A percentile compares a stretch with the other conserved stretches of the same genome.
These are phyloP conservation scores for Nesometra sesokonis DNA, from an alignment of 35 echinoderm and acorn worm species.

Conservation along the genomic window DNA sequence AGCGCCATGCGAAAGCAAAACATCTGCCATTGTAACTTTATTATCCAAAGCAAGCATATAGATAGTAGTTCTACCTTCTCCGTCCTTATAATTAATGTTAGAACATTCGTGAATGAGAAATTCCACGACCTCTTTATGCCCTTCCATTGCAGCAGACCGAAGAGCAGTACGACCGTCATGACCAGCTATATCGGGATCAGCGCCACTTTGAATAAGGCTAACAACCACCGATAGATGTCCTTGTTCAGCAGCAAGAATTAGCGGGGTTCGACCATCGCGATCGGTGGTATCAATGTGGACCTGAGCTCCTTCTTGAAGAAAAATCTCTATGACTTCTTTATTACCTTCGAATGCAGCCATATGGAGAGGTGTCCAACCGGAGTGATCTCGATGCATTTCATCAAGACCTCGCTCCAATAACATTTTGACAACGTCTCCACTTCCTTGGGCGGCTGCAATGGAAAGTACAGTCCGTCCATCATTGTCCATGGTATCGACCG, in stretches of 20 bases:
- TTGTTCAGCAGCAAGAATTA: slow-evolving; percentile 90
- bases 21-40: slow-evolving; percentile 65
- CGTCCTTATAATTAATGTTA: slow-evolving; percentile 89
- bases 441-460: slow-evolving; percentile 85
- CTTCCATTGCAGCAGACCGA: slow-evolving; percentile 71
- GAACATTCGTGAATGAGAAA: slow-evolving; percentile 58
- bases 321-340: slow-evolving; percentile 67
- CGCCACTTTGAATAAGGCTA: slow-evolving; percentile 49
- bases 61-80: slow-evolving; percentile 82
- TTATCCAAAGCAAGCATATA: slow-evolving; percentile 95
- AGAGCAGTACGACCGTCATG: slow-evolving; percentile 88
- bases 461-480: slow-evolving; percentile 94
- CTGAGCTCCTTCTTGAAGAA: slow-evolving; percentile 64
- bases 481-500: slow-evolving; percentile 89
- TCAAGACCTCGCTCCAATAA: slow-evolving; percentile 83
- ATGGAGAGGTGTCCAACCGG: slow-evolving; percentile 95
- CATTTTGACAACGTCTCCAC: slow-evolving; percentile 70
- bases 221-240: slow-evolving; percentile 70
- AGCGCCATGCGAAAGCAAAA: slow-evolving; percentile 56
- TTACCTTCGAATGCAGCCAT: slow-evolving; percentile 94
- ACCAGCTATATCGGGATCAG: slow-evolving; percentile 43
- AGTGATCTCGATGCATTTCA: slow-evolving; percentile 97
- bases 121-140: slow-evolving; percentile 63
- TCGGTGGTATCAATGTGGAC: slow-evolving; percentile 74
- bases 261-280: slow-evolving; percentile 80